Percentiles rank a stretch among this genome's conserved stretches.
Evolutionary conservation across 1,140 invertebrate species (phyloP).

Genomic region (Araneus ventricosus): DNA sequence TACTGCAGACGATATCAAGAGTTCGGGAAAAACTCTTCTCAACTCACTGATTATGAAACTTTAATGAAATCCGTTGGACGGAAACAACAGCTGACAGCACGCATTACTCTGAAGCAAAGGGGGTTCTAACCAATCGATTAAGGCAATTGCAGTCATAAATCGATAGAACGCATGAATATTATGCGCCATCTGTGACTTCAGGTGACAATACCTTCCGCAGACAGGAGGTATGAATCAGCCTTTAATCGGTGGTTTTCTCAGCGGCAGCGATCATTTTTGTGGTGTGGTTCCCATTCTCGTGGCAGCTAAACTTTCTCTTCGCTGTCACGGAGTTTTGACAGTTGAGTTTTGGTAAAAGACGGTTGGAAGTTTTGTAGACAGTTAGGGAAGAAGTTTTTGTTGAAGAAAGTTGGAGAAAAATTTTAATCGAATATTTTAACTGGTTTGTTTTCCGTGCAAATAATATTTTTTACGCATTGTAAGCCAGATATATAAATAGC

Average conservation of each 20-base stretch:
- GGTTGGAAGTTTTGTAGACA: background rate
- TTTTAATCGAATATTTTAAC: too few relatives aligned
- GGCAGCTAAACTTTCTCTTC: background rate
- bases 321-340: background rate
- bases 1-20: background rate
- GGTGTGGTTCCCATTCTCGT: background rate
- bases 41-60: background rate
- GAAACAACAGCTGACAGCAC: slow-evolving; percentile 2
- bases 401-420: too few relatives aligned
- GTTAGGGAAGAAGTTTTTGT: background rate
- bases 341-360: background rate
- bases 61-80: background rate
- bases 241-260: background rate
- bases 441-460: too few relatives aligned
- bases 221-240: background rate
- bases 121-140: background rate
- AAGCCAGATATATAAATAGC: too few relatives aligned
- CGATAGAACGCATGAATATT: slow-evolving; percentile 8
- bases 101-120: background rate
- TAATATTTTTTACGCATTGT: too few relatives aligned
- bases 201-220: background rate
- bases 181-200: slow-evolving; percentile 14
- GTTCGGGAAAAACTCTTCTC: background rate
- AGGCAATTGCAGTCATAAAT: background rate
- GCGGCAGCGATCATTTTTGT: background rate